Base-by-base conservation (phyloP, 1,140 invertebrate species). In the Eciton burchellii region DNA sequence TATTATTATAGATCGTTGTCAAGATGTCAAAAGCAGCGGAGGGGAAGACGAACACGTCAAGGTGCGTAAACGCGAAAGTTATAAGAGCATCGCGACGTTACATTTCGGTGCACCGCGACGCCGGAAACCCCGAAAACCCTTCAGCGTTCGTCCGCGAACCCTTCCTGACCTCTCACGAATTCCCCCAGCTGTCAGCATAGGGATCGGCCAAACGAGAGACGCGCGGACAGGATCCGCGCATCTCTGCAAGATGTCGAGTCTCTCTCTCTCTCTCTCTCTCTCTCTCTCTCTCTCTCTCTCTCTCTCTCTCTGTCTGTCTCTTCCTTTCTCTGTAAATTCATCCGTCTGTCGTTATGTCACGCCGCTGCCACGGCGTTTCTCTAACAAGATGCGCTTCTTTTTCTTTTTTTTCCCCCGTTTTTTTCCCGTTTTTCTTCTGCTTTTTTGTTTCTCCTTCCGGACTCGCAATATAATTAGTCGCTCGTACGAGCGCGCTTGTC, bases 311-410 rank as follows among this genome's bases (percentile, higher is more conserved):
- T 14, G n/a, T n/a, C n/a, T n/a, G n/a, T n/a, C n/a, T n/a, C n/a
- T n/a, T n/a, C n/a, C n/a, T n/a, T n/a, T n/a, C 43, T 63, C 56
- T 45, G 47, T 21, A 57, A 73, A 60, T 59, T 73, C 45, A n/a
- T 62, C 29, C 63, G 63, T 12, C 29, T 43, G 56, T 71, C 57
- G 63, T 83, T 79, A 68, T 56, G 65, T 83, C 82, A 79, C 74
- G 47, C 65, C 74, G 47, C 65, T 52, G 66, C 47, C 54, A 56
- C 12, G 41, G 35, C 76, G 35, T 60, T 56, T 19, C 76, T 68
- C 52, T 79, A 83, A 79, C 82, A 81, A 83, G 74, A 35, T 79
- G 57, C 63, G 62, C 45, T 71, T 83, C 79, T 83, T n/a, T n/a
- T n/a, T n/a, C n/a, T n/a, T n/a, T n/a, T n/a, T n/a, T n/a, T n/a